A percentile compares a stretch with the other conserved stretches of the same genome.
Evolutionary conservation across 2,888 invertebrate species (phyloP).

Genomic region (Aradus depressus): DNA sequence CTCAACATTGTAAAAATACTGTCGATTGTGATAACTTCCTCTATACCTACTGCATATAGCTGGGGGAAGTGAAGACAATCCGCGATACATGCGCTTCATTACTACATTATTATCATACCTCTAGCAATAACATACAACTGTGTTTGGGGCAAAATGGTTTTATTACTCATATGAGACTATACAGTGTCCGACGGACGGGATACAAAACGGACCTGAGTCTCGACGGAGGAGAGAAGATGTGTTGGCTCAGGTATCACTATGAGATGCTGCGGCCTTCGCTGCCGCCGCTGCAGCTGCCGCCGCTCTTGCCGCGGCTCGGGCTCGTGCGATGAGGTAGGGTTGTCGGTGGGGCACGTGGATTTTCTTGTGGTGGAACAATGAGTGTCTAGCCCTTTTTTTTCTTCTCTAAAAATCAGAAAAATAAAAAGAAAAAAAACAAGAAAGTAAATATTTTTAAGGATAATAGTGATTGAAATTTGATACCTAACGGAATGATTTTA

Average conservation of each 20-base stretch:
- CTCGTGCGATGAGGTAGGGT: slow-evolving; percentile 26
- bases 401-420: slow-evolving; percentile 43
- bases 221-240: slow-evolving; percentile 54
- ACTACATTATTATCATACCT: too few relatives aligned
- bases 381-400: slow-evolving; percentile 38
- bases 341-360: slow-evolving; percentile 49
- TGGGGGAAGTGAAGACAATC: too few relatives aligned
- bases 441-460: too few relatives aligned
- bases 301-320: slow-evolving; percentile 23
- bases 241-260: slow-evolving; percentile 23
- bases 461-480: too few relatives aligned
- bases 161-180: too few relatives aligned
- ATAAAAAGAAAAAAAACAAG: slow-evolving; percentile 10
- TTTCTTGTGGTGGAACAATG: slow-evolving; percentile 79
- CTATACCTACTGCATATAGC: too few relatives aligned
- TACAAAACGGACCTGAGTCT: slow-evolving; percentile 47
- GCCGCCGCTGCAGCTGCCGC: slow-evolving; percentile 21
- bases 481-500: too few relatives aligned
- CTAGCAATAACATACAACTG: too few relatives aligned
- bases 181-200: neutral
- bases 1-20: too few relatives aligned
- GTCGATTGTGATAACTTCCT: too few relatives aligned
- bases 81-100: too few relatives aligned
- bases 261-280: slow-evolving; percentile 2
- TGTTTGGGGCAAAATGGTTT: too few relatives aligned